These are phyloP conservation scores for Poeciliopsis presidionis DNA, from an alignment of 2,797 vertebrate genomes.

Conservation along the genomic window DNA sequence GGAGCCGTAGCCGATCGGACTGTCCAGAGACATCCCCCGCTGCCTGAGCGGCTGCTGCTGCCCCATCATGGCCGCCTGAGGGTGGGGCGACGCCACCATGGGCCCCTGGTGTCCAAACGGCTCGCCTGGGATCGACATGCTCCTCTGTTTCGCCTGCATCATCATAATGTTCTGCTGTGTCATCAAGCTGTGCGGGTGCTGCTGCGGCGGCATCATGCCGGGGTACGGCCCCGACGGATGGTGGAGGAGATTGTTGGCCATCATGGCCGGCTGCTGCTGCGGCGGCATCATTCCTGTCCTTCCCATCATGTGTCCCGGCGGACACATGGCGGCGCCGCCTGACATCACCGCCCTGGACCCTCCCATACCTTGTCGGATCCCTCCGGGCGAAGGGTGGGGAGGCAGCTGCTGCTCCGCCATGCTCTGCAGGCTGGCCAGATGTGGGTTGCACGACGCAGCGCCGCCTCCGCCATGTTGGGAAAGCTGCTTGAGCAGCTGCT, in stretches of 20 bases:
- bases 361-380: slow-evolving; percentile 84
- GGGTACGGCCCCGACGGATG: slow-evolving; percentile 80
- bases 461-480: slow-evolving; percentile 75
- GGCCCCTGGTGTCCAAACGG: slow-evolving; percentile 91
- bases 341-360: slow-evolving; percentile 73
- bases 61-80: slow-evolving; percentile 93
- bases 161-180: slow-evolving; percentile 97
- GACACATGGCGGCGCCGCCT: slow-evolving; percentile 84
- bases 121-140: slow-evolving; percentile 88
- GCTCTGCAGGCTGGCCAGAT: slow-evolving; percentile 92
- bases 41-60: slow-evolving; percentile 92
- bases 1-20: slow-evolving; percentile 91
- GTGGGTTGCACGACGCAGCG: slow-evolving; percentile 86
- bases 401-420: slow-evolving; percentile 92
- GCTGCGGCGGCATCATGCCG: slow-evolving; percentile 87
- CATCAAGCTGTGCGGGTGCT: slow-evolving; percentile 93
- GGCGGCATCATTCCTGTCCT: slow-evolving; percentile 92
- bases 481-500: slow-evolving; percentile 94
- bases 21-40: slow-evolving; percentile 94
- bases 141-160: slow-evolving; percentile 95
- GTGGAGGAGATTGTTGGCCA: slow-evolving; percentile 86
- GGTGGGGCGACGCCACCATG: slow-evolving; percentile 89
- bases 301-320: slow-evolving; percentile 92
- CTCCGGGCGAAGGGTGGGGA: slow-evolving; percentile 76
- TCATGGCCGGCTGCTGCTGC: slow-evolving; percentile 88